phyloP scores from a whole-genome alignment of 2,888 invertebrate species.

The Luperina testacea region DNA sequence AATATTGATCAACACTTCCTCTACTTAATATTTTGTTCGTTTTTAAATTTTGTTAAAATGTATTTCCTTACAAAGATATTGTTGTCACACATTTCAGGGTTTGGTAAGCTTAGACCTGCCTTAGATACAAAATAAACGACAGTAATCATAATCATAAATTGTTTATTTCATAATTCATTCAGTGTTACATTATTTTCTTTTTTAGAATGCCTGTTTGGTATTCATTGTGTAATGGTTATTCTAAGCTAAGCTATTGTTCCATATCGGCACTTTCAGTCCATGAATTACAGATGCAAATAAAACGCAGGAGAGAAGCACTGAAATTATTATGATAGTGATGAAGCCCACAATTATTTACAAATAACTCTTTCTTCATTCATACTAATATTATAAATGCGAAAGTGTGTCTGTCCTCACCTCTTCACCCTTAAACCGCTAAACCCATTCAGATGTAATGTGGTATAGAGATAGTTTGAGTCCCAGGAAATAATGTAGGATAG shows the following conservation, averaged over 20 bases:
- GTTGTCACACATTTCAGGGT: no score
- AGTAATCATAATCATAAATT: neutral
- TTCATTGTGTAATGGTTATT: neutral
- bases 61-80: neutral
- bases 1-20: neutral
- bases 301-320: neutral
- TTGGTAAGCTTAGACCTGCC: neutral
- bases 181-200: neutral
- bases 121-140: neutral
- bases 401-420: no score
- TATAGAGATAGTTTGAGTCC: no score
- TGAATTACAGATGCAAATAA: neutral
- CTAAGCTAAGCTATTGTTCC: neutral
- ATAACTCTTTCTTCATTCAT: neutral
- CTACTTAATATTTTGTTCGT: neutral
- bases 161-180: no score
- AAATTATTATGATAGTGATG: neutral
- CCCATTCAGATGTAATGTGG: no score
- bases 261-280: neutral
- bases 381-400: no score
- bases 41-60: no score
- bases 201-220: neutral
- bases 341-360: neutral
- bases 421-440: no score
- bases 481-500: no score